Base-by-base conservation (phyloP, 2,113 vertebrate genomes). In the Bungarus multicinctus region DNA sequence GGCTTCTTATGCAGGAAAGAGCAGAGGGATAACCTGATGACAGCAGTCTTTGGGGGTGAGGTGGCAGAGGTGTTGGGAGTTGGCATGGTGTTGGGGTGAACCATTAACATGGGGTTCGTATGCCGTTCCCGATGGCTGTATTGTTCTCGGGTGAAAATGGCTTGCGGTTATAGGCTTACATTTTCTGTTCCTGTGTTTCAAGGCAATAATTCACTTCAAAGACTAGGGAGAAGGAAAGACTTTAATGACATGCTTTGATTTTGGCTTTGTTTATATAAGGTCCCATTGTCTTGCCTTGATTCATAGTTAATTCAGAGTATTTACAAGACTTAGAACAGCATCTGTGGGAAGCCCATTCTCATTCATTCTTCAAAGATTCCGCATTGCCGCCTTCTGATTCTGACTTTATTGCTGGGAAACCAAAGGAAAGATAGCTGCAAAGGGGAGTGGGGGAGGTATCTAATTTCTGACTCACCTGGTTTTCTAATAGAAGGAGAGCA, bases 61-160 rank as follows among this genome's bases (percentile, higher is more conserved):
- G 27, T 55, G 27, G 25, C 47, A 14, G 43, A 81, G 45, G 6
- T 10, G 12, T 8, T 88, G n/a, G 9, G 52, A 45, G 90, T 25
- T 58, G n/a, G 22, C 69, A 50, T n/a, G 5, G 43, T n/a, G 87
- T 47, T 6, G 12, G 16, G 52, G 39, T 10, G 52, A 92, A 85
- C n/a, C 8, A 30, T 64, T 87, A 92, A 89, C 50, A 39, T 58
- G 88, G 27, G 69, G 39, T 47, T 93, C n/a, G 5, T 90, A 22
- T 69, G 34, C 74, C 45, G 0, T 90, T 93, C 47, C 43, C 55
- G 64, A 47, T 20, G 18, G 45, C 50, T 58, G 23, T 39, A 18
- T 90, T 93, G 54, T 94, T 93, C 85, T 43, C 60, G 11, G 60
- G 87, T 87, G 88, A 89, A 81, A 93, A 89, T 54, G 55, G n/a